Evolutionary conservation across 2,888 invertebrate genomes (phyloP).

Genomic region (Smittia sp.): DNA sequence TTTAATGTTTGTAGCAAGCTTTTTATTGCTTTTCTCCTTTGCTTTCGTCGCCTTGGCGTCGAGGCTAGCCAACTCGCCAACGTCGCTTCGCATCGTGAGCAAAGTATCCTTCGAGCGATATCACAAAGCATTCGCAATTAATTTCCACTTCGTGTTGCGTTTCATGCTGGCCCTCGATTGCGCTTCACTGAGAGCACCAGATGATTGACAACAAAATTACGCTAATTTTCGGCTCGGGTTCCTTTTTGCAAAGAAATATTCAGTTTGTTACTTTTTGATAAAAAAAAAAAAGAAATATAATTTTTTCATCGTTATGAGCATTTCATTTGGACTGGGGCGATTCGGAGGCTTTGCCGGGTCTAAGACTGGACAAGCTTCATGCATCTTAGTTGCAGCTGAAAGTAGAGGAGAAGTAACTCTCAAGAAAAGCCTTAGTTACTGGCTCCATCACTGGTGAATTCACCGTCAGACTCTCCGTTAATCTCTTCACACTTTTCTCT

Average conservation of each 20-base stretch:
- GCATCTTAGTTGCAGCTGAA: too few species aligned
- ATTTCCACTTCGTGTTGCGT: background rate
- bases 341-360: too few species aligned
- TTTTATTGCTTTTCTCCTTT: too few species aligned
- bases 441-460: too few species aligned
- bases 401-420: too few species aligned
- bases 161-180: background rate
- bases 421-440: too few species aligned
- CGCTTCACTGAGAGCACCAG: constrained; percentile 1
- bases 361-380: too few species aligned
- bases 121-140: background rate
- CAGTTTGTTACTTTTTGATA: background rate
- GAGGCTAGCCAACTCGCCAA: background rate
- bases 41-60: too few species aligned
- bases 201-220: constrained; percentile 39
- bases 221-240: background rate
- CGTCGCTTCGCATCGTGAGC: background rate
- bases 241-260: background rate
- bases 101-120: constrained; percentile 9
- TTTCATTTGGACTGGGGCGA: background rate
- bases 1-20: too few species aligned
- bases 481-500: background rate
- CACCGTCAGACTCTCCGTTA: background rate
- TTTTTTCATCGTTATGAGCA: background rate
- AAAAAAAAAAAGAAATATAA: background rate